Base-by-base conservation (phyloP, 2,888 invertebrate species). In the Carabus problematicus region DNA sequence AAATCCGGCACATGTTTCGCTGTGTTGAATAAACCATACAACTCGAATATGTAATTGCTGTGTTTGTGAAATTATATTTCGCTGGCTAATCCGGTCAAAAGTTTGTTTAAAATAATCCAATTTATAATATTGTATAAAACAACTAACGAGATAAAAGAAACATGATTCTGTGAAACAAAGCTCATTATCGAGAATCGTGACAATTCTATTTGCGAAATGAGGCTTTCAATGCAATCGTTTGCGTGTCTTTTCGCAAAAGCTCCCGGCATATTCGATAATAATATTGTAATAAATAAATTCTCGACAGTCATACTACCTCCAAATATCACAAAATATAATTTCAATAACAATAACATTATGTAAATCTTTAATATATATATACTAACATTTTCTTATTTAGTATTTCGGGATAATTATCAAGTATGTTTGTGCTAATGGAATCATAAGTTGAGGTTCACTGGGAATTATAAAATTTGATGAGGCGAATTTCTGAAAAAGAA, bases 121-220 rank as follows among this genome's bases (percentile, higher is more conserved):
- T 52, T 52, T 52, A 11, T 52, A 52, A 52, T 16, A 18, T 19
- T 11, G 12, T 52, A 4, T 8, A 29, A 56, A 56, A 56, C 11
- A 18, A 3, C 18, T 54, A 54, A 54, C 54, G 18, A 54, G 54
- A 11, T 29, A 12, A 39, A 39, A 29, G n/a, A 39, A 56, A 56
- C 56, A 56, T 56, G 56, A 56, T 56, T 56, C 19, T 56, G 11
- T 18, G 18, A 56, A 56, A 56, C 56, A 56, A 56, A 39, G 56
- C 56, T 56, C 39, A 56, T 56, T 56, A 56, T 56, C 29, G 56
- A 55, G 29, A 40, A 56, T 29, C 40, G 56, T 18, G 56, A 56
- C 40, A 39, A 56, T 56, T 56, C 40, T 29, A 56, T 56, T 56
- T 56, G 11, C 12, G 29, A 56, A 56, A n/a, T 18, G 29, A 29